Base-by-base conservation (phyloP, 2,797 vertebrate genomes). In the Channallabes apus region DNA sequence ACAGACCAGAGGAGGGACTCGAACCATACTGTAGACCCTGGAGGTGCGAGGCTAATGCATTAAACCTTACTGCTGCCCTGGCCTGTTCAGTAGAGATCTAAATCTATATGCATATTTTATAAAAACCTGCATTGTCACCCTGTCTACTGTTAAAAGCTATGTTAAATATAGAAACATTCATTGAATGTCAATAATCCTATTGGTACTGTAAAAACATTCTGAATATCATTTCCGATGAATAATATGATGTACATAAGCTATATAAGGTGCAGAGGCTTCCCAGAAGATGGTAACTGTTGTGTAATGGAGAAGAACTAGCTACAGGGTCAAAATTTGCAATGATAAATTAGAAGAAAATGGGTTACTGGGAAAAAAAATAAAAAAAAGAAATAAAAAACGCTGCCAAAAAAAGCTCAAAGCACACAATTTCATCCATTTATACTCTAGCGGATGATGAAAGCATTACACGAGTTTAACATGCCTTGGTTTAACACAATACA, bases 381-480 rank as follows among this genome's bases (percentile, higher is more conserved):
- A 38, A 71, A 18, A 1, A 59, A 59, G 22, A 61, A 61, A 46
- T n/a, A 27, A 76, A 76, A 76, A 76, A 29, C 54, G 22, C 29
- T 59, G 29, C 20, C 29, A 58, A 71, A 76, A 76, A 38, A 64
- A 80, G 22, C 77, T 80, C 24, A 65, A 46, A 51, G 59, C n/a
- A 27, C 20, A 27, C 24, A 65, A 29, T 51, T 27, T 29, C 2
- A 46, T 46, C 35, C 61, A 27, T 80, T 80, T 80, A 61, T 80
- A 51, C 61, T 65, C n/a, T 20, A 65, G n/a, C 38, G 46, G 15
- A 80, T 80, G 61, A 80, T 65, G 61, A 80, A 80, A 80, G 78
- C 38, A 65, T 27, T 46, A 41, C 24, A 51, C n/a, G 65, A 80
- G 3, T 80, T 51, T 65, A 65, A 6, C 17, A 51, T 65, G 24